Percentiles rank a stretch among this genome's conserved stretches.
Conservation (phyloP, 2,888 invertebrate genomes). For the Hydriomena furcata region DNA sequence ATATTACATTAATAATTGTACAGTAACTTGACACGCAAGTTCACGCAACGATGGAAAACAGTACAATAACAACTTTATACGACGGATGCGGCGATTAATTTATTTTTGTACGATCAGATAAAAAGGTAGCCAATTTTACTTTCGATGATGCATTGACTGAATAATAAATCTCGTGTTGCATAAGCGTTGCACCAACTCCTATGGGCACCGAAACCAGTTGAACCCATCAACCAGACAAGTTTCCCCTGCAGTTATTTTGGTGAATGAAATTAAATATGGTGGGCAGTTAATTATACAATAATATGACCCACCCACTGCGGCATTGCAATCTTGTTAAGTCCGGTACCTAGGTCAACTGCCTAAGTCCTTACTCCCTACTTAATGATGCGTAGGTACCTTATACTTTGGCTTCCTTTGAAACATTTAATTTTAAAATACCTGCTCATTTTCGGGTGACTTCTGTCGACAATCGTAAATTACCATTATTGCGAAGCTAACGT, state of each 20-base stretch:
- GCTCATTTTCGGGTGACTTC: conserved; percentile 32
- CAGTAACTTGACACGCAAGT: conserved; percentile 22
- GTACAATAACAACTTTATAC: conserved; percentile 29
- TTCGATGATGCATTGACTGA: conserved; percentile 29
- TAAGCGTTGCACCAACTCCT: conserved; percentile 35
- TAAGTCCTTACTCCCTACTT: neutral
- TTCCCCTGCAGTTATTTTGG: conserved; percentile 20
- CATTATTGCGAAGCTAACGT: conserved; percentile 40
- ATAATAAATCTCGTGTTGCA: conserved; percentile 34
- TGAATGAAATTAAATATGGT: conserved; percentile 14
- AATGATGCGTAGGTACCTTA: neutral
- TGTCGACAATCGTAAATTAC: conserved; percentile 39
- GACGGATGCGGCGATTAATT: conserved; percentile 30
- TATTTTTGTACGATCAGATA: conserved; percentile 34
- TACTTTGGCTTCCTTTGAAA: no score
- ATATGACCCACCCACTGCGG: neutral
- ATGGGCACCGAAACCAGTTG: conserved; percentile 28
- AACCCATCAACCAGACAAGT: conserved; percentile 22
- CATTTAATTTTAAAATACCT: neutral
- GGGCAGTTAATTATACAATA: conserved; percentile 4
- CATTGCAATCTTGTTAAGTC: neutral
- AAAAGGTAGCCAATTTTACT: conserved; percentile 34
- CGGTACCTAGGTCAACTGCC: neutral
- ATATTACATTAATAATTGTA: conserved; percentile 16
- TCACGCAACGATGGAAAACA: conserved; percentile 27